Conservation (phyloP, 2,888 invertebrate genomes). For the Camponotus fellah region DNA sequence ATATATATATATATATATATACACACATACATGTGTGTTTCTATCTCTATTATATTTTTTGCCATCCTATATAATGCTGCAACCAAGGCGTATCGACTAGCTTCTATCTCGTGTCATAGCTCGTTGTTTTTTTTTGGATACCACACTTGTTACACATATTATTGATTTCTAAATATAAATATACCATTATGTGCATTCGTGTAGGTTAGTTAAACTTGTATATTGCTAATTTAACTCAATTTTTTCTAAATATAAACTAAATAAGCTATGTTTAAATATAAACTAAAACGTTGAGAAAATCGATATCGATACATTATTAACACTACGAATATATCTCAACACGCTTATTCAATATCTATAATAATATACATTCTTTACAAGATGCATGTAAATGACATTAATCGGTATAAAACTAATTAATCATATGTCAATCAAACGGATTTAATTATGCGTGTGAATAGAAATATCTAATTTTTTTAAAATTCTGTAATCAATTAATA, state of each 20-base stretch:
- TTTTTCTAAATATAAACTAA: not conserved
- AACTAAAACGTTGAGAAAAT: not conserved
- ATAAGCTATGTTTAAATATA: not conserved
- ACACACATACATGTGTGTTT: constrained; percentile 27
- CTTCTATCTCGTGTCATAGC: constrained; percentile 12
- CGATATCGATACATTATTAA: not conserved
- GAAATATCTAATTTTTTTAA: not conserved
- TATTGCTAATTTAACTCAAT: constrained; percentile 6
- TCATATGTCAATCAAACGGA: constrained; percentile 18
- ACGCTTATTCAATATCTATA: not conserved
- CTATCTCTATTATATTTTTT: constrained; percentile 65
- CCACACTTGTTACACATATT: not conserved
- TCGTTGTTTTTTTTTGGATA: not conserved
- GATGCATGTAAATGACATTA: too few relatives aligned
- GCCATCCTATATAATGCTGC: constrained; percentile 52
- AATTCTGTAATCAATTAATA: constrained; percentile 13
- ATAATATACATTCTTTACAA: constrained; percentile 4
- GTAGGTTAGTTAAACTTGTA: constrained; percentile 2
- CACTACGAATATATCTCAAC: not conserved
- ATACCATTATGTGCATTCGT: constrained; percentile 1
- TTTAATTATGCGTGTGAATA: not conserved
- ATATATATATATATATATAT: not conserved
- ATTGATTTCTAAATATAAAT: not conserved
- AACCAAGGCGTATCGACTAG: constrained; percentile 31
- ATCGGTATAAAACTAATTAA: constrained; percentile 14